phyloP scores from a whole-genome alignment of 1,140 invertebrate species.

The Chlorops oryzae region DNA sequence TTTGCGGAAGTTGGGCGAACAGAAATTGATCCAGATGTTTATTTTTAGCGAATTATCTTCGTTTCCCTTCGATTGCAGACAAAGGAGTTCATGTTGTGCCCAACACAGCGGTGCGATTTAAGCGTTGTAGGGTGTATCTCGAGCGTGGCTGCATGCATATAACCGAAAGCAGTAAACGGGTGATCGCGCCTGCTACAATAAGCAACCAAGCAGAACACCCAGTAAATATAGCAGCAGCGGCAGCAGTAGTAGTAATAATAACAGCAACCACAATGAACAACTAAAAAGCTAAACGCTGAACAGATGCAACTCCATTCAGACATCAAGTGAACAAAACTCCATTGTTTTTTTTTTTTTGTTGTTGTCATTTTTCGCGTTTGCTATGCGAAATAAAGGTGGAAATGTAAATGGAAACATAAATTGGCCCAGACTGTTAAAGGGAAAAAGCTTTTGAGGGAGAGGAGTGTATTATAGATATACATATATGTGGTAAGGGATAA shows the following conservation, averaged over 20 bases:
- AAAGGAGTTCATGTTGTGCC: too few species aligned
- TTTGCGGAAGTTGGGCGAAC: too few species aligned
- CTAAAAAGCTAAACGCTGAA: background rate
- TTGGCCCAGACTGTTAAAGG: background rate
- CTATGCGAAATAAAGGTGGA: background rate
- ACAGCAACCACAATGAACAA: background rate
- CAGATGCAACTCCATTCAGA: too few species aligned
- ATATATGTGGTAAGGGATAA: background rate
- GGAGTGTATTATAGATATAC: background rate
- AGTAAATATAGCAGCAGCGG: background rate
- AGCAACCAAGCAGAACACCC: conserved; percentile 9
- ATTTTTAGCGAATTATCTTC: too few species aligned
- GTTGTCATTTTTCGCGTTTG: background rate
- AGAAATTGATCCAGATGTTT: too few species aligned
- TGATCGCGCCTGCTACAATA: conserved; percentile 7
- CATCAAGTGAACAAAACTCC: too few species aligned
- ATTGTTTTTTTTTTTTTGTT: background rate
- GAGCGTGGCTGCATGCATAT: too few species aligned
- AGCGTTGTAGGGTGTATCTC: too few species aligned
- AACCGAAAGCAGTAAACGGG: too few species aligned
- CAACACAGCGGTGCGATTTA: too few species aligned
- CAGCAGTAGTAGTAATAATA: background rate
- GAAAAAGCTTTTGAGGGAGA: background rate
- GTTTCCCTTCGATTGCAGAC: too few species aligned
- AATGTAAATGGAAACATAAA: background rate